Evolutionary conservation across 2,113 vertebrate species (phyloP), one percentile per base, ranked within the genome.

Genomic region (Phoxinus phoxinus): DNA sequence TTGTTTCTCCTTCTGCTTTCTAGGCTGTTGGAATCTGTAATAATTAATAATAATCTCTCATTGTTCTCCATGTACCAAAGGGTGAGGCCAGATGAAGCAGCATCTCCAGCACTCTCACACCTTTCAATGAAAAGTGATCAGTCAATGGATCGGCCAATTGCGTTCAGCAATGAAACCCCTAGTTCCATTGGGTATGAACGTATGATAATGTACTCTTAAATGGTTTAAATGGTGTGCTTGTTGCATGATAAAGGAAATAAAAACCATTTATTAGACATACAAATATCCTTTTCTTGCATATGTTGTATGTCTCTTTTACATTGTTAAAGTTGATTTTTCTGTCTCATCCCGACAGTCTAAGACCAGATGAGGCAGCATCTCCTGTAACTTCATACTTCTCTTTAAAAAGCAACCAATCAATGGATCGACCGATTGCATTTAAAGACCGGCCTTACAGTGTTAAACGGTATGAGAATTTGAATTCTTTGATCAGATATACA

Each of bases 91-190:
- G 51, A 44, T 23, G 46, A 30, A 8, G 3, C 32, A 19, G 12
- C 53, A 17, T 86, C 85, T 58, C 77, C 78, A 12, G 74, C 74
- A 9, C 74, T 8, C 9, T 53, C 74, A 30, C 59, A 12, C n/a
- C 53, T 80, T 21, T 74, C 85, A 61, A 21, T 23, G 2, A 17
- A 7, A 37, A 74, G 85, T 51, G 37, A 63, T 30, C 56, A 63
- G 67, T 85, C 84, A 19, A 85, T 85, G 53, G 77, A 80, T 61
- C 4, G 1, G 46, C 85, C 77, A 12, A 5, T 61, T 25, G 10
- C 0, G 0, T 61, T 61, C 3, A 25, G 23, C 10, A 61, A 25
- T 5, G 3, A 25, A 61, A 61, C 1, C 10, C n/a, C n/a, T 5
- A 25, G 3, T 61, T 61, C 2, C 58, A 2, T 0, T 61, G n/a